phyloP scores from a whole-genome alignment of 2,888 invertebrate species.

The Caenorhabditis sp. region DNA sequence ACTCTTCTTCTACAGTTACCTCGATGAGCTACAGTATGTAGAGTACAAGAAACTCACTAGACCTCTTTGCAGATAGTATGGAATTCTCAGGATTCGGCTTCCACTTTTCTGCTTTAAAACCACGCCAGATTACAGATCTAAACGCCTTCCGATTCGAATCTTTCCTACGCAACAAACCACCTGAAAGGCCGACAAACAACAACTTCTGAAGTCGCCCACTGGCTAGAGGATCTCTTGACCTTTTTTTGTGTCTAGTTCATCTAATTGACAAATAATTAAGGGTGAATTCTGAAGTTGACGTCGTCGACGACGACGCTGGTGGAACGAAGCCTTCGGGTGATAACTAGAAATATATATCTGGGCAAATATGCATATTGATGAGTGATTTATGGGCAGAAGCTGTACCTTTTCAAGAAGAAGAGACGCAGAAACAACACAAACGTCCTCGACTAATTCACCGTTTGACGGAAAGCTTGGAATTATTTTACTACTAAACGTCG shows the following conservation, averaged over 20 bases:
- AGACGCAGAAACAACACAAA: no score
- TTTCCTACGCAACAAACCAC: not conserved
- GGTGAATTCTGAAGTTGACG: not conserved
- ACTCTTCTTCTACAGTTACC: no score
- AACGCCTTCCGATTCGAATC: not conserved
- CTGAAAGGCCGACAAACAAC: not conserved
- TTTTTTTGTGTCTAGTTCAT: no score
- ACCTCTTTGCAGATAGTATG: no score
- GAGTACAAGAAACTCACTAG: no score
- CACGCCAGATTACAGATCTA: not conserved
- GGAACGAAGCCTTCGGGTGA: conserved; percentile 6
- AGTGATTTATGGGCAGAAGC: conserved; percentile 13
- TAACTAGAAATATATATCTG: conserved; percentile 1
- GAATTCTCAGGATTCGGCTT: no score
- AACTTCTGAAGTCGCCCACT: not conserved
- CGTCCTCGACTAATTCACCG: no score
- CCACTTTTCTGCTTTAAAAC: not conserved
- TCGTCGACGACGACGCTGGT: conserved; percentile 10
- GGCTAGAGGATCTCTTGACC: conserved; percentile 19
- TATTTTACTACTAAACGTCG: no score
- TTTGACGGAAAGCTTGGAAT: no score
- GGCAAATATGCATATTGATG: conserved; percentile 5
- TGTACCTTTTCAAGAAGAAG: not conserved
- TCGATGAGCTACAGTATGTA: no score
- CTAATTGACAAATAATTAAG: not conserved